Evolutionary conservation across 2,113 vertebrate genomes (phyloP).

Genomic region (Gambusia affinis): DNA sequence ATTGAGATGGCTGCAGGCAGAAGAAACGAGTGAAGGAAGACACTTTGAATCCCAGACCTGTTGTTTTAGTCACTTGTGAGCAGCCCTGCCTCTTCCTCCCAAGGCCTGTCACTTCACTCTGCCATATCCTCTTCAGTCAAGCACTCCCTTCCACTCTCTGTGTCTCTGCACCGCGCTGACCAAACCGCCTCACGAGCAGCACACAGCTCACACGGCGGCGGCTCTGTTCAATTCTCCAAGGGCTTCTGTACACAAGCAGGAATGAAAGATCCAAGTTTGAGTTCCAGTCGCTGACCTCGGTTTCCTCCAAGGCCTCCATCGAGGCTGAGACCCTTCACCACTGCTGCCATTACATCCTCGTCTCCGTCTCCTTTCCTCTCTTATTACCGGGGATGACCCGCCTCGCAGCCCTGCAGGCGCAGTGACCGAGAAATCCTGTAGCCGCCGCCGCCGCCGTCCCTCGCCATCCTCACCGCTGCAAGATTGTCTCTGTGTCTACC

Average conservation of each 20-base stretch:
- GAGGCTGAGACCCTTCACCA: slow-evolving; percentile 34
- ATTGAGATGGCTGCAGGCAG: slow-evolving; percentile 9
- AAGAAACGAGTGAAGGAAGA: slow-evolving; percentile 11
- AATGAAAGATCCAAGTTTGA: slow-evolving; percentile 56
- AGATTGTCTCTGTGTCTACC: slow-evolving; percentile 64
- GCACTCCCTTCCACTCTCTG: slow-evolving; percentile 23
- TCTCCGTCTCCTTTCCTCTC: slow-evolving; percentile 3
- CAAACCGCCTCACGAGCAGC: slow-evolving; percentile 15
- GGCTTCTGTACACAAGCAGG: slow-evolving; percentile 36
- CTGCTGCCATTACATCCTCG: not conserved
- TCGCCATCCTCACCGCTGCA: slow-evolving; percentile 35
- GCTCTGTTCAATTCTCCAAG: slow-evolving; percentile 26
- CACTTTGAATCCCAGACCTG: slow-evolving; percentile 48
- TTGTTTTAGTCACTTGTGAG: slow-evolving; percentile 59
- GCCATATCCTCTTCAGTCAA: slow-evolving; percentile 52
- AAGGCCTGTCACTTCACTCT: slow-evolving; percentile 62
- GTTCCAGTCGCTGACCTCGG: slow-evolving; percentile 66
- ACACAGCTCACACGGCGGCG: slow-evolving; percentile 8
- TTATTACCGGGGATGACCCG: slow-evolving; percentile 64
- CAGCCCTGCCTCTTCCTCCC: slow-evolving; percentile 40
- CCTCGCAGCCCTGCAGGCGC: slow-evolving; percentile 53
- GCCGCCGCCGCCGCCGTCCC: slow-evolving; percentile 13
- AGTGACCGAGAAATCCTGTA: slow-evolving; percentile 64
- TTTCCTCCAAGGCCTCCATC: slow-evolving; percentile 39
- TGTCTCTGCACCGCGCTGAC: slow-evolving; percentile 20